Evolutionary conservation across 2,888 invertebrate species (phyloP).

Genomic region (Polydrusus pterygomalis): DNA sequence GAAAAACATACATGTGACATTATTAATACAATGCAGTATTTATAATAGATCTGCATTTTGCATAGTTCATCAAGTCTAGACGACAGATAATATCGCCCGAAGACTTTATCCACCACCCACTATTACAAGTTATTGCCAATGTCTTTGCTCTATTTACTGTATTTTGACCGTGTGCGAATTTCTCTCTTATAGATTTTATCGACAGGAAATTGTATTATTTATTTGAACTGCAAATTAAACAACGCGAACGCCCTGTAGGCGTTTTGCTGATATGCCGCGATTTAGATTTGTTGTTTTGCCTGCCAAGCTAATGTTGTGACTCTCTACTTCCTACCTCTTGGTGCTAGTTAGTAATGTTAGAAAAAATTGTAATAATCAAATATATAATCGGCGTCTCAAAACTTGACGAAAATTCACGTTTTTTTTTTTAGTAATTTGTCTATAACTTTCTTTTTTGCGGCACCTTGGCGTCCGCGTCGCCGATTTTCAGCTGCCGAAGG

Average conservation of each 20-base stretch:
- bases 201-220: slow-evolving; percentile 24
- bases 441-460: no score
- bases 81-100: slow-evolving; percentile 22
- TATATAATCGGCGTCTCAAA: no score
- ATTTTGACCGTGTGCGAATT: slow-evolving; percentile 20
- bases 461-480: no score
- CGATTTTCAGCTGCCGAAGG: no score
- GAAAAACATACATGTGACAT: no score
- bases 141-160: slow-evolving; percentile 21
- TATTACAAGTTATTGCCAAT: slow-evolving; percentile 3
- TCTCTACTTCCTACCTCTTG: no score
- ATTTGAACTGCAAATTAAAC: slow-evolving; percentile 22
- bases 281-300: neutral
- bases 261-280: slow-evolving; percentile 12
- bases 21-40: neutral
- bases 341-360: no score
- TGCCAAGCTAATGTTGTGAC: neutral
- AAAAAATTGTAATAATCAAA: no score
- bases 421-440: no score
- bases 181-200: slow-evolving; percentile 19
- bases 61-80: slow-evolving; percentile 29
- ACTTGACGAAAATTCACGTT: no score
- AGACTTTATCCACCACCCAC: slow-evolving; percentile 30
- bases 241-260: slow-evolving; percentile 27
- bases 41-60: slow-evolving; percentile 1